phyloP scores from a whole-genome alignment of 2,888 invertebrate genomes.

The Apodemia mormo region DNA sequence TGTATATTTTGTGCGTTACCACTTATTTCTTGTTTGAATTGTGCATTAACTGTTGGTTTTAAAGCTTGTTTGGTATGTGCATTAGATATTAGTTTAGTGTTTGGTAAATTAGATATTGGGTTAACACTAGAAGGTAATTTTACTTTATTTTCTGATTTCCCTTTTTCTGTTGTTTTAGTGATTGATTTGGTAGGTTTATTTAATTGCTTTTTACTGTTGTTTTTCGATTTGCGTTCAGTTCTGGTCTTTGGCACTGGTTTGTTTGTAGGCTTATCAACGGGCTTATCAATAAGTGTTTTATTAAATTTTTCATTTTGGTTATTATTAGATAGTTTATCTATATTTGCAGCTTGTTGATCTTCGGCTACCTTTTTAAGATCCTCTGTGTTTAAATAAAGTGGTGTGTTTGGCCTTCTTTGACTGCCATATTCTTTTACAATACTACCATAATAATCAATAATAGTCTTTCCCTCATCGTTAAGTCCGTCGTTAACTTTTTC shows the following conservation, averaged over 20 bases:
- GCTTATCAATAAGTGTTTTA: constrained; percentile 17
- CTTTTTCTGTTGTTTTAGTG: constrained; percentile 39
- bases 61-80: not conserved
- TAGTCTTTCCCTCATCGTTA: constrained; percentile 81
- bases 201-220: constrained; percentile 38
- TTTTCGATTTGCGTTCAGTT: constrained; percentile 30
- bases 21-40: not conserved
- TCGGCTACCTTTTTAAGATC: constrained; percentile 83
- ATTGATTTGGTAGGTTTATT: constrained; percentile 25
- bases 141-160: not conserved
- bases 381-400: constrained; percentile 83
- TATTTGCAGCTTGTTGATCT: constrained; percentile 53
- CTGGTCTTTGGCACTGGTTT: constrained; percentile 33
- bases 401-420: constrained; percentile 70
- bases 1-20: constrained; percentile 35
- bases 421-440: constrained; percentile 87
- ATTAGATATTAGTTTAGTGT: not conserved
- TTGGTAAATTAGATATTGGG: not conserved
- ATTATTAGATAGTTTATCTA: constrained; percentile 48
- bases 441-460: constrained; percentile 90
- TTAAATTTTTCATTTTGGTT: constrained; percentile 42
- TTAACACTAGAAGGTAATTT: not conserved
- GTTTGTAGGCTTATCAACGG: constrained; percentile 19
- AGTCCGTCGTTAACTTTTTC: constrained; percentile 74
- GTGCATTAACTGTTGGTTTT: not conserved